phyloP scores from a whole-genome alignment of 1,140 invertebrate genomes.

The Heliconius hewitsoni region DNA sequence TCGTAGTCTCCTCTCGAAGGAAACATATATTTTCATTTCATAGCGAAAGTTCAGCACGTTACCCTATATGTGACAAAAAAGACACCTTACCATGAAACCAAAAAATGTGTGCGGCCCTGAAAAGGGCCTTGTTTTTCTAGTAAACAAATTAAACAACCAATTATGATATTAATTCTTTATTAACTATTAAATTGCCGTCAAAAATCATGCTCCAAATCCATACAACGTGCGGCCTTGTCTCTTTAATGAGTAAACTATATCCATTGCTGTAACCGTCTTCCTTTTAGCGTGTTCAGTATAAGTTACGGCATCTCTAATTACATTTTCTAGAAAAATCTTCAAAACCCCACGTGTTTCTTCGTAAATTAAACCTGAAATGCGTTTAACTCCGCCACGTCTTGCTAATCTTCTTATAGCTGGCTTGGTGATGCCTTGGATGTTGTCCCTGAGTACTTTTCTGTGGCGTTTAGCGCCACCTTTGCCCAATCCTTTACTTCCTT shows the following conservation, averaged over 20 bases:
- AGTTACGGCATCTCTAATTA: conserved; percentile 91
- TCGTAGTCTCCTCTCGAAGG: no score
- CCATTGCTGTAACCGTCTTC: conserved; percentile 93
- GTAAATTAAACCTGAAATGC: conserved; percentile 77
- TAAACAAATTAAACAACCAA: conserved; percentile 29
- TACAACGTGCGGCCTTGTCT: conserved; percentile 88
- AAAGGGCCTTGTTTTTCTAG: conserved; percentile 29
- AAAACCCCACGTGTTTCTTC: conserved; percentile 74
- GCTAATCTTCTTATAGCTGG: conserved; percentile 61
- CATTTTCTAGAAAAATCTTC: conserved; percentile 92
- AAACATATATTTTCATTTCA: no score
- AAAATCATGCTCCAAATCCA: conserved; percentile 83
- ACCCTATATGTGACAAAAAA: not conserved
- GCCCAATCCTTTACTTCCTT: conserved; percentile 61
- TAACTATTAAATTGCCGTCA: conserved; percentile 10
- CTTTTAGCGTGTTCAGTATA: conserved; percentile 82
- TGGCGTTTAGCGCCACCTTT: conserved; percentile 79
- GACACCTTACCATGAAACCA: conserved; percentile 31
- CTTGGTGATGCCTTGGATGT: conserved; percentile 63
- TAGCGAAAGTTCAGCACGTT: no score
- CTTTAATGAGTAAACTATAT: conserved; percentile 93
- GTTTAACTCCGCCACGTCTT: conserved; percentile 87
- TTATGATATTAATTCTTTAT: conserved; percentile 8
- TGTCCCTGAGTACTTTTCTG: conserved; percentile 82
- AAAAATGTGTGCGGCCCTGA: conserved; percentile 28